Evolutionary conservation across 2,888 invertebrate genomes (phyloP), one percentile per base, ranked within the genome.

Genomic region (Standfussiana lucernea): DNA sequence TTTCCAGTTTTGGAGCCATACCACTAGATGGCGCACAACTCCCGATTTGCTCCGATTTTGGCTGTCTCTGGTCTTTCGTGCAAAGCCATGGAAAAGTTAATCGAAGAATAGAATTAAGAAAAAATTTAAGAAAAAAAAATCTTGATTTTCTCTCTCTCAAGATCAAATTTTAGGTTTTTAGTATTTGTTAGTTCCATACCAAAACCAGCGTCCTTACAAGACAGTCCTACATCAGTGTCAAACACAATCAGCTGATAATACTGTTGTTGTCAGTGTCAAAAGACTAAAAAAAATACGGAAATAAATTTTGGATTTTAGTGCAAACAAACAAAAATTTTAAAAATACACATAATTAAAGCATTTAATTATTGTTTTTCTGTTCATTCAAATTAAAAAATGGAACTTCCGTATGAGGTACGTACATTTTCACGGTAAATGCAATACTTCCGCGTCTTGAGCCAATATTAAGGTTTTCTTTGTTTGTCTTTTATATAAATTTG

Each of bases 331-430:
- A 35, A 50, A 75, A 71, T 65, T 59, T 72, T 59, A 65, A 70
- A 72, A 59, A 45, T 45, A 75, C 40, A 28, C 28, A 32, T 7
- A n/a, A 4, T 0, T 28, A 59, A 0, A 71, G 53, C 15, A 82
- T 53, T 73, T 40, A 40, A 77, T 82, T 50, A 56, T 21, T 74
- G 71, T 35, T 45, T 68, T 74, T 13, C 50, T 32, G n/a, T 70
- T 50, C 50, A 47, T 65, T 64, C 47, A n/a, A 70, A 37, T 61
- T 35, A 76, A 81, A 74, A 85, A 90, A 94, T 95, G 94, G 95
- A 95, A 78, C 91, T 96, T 47, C 96, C 96, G 2, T 95, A 92
- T 83, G 96, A 96, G 93, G 96, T 96, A 92, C 40, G 87, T 84
- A 74, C 59, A 66, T 37, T 28, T 69, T 69, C 37, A 73, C 15